These are phyloP conservation scores for Antigone vipio DNA, from an alignment of 2,113 vertebrate species.

Conservation along the genomic window DNA sequence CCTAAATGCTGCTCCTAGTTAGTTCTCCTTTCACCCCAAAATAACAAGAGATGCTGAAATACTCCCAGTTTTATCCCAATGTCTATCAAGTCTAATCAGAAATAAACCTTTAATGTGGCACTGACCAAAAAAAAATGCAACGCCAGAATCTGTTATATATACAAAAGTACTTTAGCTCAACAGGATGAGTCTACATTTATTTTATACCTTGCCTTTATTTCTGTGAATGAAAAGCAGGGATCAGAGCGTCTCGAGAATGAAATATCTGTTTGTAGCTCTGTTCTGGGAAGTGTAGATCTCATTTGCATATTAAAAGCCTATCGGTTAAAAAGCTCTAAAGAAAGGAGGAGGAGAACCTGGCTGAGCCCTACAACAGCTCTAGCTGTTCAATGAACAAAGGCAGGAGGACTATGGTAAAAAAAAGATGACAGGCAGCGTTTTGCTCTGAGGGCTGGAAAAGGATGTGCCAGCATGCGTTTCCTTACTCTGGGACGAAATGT, in stretches of 20 bases:
- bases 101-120: not conserved
- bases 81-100: not conserved
- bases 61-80: not conserved
- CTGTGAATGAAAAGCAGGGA: not conserved
- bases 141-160: not conserved
- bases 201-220: not conserved
- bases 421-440: not conserved
- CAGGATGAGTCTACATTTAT: not conserved
- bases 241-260: not conserved
- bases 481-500: not conserved
- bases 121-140: not conserved
- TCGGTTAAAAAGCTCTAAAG: not conserved
- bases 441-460: not conserved
- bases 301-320: not conserved
- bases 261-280: not conserved
- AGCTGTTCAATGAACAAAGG: not conserved
- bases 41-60: not conserved
- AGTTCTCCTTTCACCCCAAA: not conserved
- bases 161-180: not conserved
- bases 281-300: not conserved
- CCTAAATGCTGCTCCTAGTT: not conserved
- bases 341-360: not conserved
- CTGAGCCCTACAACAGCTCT: not conserved
- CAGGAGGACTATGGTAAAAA: not conserved
- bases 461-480: not conserved